A percentile compares a stretch with the other conserved stretches of the same genome.
Conservation (phyloP, 1,140 invertebrate genomes). For the Scylla paramamosain region DNA sequence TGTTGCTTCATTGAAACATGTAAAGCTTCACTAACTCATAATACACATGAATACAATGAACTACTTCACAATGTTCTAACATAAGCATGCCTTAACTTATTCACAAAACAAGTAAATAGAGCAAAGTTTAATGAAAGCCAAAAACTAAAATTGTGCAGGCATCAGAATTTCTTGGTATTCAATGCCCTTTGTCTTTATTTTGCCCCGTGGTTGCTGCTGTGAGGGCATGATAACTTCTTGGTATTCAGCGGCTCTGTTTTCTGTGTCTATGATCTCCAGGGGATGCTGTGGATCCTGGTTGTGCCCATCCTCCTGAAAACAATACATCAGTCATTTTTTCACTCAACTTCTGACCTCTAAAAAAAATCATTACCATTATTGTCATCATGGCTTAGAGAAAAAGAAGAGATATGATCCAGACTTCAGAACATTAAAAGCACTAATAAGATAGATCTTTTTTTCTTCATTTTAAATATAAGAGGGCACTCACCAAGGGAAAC, state of each 20-base stretch:
- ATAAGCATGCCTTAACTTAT: too few relatives aligned
- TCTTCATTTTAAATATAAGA: neutral
- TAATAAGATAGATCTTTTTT: neutral
- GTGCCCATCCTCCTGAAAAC: conserved; percentile 3
- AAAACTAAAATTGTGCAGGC: conserved; percentile 28
- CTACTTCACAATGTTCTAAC: too few relatives aligned
- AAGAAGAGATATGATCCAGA: neutral
- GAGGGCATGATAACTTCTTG: too few relatives aligned
- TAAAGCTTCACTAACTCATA: too few relatives aligned
- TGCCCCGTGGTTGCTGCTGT: too few relatives aligned
- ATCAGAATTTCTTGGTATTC: conserved; percentile 40
- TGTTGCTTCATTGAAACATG: too few relatives aligned
- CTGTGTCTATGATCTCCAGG: neutral
- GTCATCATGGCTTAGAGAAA: neutral
- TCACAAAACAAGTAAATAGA: too few relatives aligned
- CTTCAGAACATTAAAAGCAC: neutral
- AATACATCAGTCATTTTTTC: neutral
- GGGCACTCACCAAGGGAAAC: too few relatives aligned
- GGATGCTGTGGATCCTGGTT: neutral
- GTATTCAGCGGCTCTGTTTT: neutral
- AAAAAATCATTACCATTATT: neutral
- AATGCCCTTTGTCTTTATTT: too few relatives aligned
- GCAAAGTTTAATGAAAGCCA: too few relatives aligned
- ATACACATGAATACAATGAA: too few relatives aligned
- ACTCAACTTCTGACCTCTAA: neutral